Evolutionary conservation across 2,888 invertebrate species (phyloP), one percentile per base, ranked within the genome.

Genomic region (Watsonalla cultraria): DNA sequence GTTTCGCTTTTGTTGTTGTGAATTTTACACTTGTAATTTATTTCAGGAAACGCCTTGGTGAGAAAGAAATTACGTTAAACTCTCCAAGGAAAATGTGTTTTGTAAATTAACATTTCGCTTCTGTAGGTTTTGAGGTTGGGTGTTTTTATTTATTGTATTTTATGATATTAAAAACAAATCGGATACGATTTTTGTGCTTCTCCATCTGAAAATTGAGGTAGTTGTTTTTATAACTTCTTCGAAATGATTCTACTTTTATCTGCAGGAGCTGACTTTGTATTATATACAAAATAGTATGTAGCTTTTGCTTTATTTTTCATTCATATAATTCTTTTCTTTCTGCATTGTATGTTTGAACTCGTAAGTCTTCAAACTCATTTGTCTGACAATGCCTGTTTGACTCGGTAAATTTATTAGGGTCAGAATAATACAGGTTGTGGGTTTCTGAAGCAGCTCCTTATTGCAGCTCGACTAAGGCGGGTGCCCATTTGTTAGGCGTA

Each of bases 1-100:
- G 86, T 84, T 85, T 77, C 79, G 80, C 88, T 89, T 87, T 90
- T 90, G 88, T 90, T 90, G 88, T 87, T 90, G 85, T 86, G 87
- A 89, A 90, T 90, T 90, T 90, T 90, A 90, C 90, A 90, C 90
- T 90, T 88, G 90, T 90, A 89, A 90, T 90, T 90, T 90, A 90
- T 90, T 90, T 87, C 88, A 88, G 89, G 89, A 89, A 89, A 86
- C 80, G 84, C 86, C 86, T 86, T 80, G 83, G 86, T 82, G 86
- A 85, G 83, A 90, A 90, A 89, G 84, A 88, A 89, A 89, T 89
- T 88, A 84, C 82, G 82, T 84, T 85, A 80, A 86, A 86, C 86
- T 85, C 88, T 83, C 81, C 73, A 83, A 86, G 82, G 86, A 86
- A 87, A 90, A 88, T 89, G 84, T 90, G 87, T 87, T 87, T 86